These are phyloP conservation scores for Sisyra nigra DNA, from an alignment of 2,888 invertebrate species.

Conservation along the genomic window DNA sequence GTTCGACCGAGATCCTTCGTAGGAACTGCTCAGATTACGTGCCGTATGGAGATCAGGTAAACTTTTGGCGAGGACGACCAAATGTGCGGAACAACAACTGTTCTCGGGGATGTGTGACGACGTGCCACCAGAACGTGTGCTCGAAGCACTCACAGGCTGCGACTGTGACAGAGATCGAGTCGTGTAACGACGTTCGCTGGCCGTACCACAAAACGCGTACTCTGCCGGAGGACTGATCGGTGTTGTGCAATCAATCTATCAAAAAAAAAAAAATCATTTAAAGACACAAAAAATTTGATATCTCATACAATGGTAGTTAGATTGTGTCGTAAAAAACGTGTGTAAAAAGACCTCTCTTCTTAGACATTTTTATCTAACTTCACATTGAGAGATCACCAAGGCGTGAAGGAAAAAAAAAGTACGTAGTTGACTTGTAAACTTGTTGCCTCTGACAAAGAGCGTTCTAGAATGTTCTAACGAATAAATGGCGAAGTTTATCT, in stretches of 20 bases:
- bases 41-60: constrained; percentile 56
- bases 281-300: no score
- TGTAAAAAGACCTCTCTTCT: no score
- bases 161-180: constrained; percentile 46
- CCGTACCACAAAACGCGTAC: constrained; percentile 33
- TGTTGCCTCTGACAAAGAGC: no score
- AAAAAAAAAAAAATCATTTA: neutral
- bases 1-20: constrained; percentile 22
- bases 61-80: constrained; percentile 35
- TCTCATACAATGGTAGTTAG: no score
- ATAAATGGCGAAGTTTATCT: no score
- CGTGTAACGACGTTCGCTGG: constrained; percentile 24
- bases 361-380: no score
- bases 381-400: no score
- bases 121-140: constrained; percentile 22
- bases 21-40: constrained; percentile 18
- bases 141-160: constrained; percentile 36
- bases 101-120: neutral
- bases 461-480: no score
- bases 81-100: constrained; percentile 2
- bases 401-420: no score
- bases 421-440: no score
- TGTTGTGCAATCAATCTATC: constrained; percentile 14
- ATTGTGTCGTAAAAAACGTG: no score
- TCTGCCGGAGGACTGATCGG: constrained; percentile 57